phyloP scores from a whole-genome alignment of 2,888 invertebrate species.

The Lasioglossum morio region DNA sequence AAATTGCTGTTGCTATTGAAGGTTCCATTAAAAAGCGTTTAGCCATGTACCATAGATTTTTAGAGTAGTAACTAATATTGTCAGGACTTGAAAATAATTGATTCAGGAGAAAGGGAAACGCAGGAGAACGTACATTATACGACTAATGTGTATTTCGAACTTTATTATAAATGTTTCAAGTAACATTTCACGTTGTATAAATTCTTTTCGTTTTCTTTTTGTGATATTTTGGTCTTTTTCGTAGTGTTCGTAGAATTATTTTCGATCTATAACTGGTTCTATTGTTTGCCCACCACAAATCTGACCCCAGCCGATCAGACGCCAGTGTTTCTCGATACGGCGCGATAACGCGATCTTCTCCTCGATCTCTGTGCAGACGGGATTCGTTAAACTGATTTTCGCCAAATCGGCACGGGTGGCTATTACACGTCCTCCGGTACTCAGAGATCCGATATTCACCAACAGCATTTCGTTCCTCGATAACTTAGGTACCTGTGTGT shows the following conservation, averaged over 20 bases:
- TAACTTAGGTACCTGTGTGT: slow-evolving; percentile 93
- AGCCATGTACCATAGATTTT: no score
- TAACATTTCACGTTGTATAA: slow-evolving; percentile 58
- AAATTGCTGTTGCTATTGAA: no score
- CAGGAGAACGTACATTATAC: slow-evolving; percentile 17
- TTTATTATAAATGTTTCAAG: slow-evolving; percentile 70
- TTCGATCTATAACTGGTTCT: slow-evolving; percentile 89
- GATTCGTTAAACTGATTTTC: slow-evolving; percentile 98
- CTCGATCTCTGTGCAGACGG: slow-evolving; percentile 99
- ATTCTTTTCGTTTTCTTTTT: slow-evolving; percentile 36
- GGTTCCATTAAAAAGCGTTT: no score
- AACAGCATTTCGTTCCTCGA: slow-evolving; percentile 96
- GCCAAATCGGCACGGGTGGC: slow-evolving; percentile 98
- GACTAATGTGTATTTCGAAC: slow-evolving; percentile 45
- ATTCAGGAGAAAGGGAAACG: slow-evolving; percentile 1
- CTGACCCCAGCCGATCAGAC: slow-evolving; percentile 99
- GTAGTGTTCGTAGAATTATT: slow-evolving; percentile 61
- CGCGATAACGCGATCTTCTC: slow-evolving; percentile 99
- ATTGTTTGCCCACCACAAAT: slow-evolving; percentile 99
- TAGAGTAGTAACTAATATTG: not conserved
- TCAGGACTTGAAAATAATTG: not conserved
- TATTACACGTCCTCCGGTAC: slow-evolving; percentile 97
- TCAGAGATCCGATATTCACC: slow-evolving; percentile 99
- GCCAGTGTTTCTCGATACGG: slow-evolving; percentile 99
- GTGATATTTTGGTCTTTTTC: slow-evolving; percentile 17